Evolutionary conservation across 1,140 invertebrate species (phyloP).

Genomic region (Anoplophora glabripennis): DNA sequence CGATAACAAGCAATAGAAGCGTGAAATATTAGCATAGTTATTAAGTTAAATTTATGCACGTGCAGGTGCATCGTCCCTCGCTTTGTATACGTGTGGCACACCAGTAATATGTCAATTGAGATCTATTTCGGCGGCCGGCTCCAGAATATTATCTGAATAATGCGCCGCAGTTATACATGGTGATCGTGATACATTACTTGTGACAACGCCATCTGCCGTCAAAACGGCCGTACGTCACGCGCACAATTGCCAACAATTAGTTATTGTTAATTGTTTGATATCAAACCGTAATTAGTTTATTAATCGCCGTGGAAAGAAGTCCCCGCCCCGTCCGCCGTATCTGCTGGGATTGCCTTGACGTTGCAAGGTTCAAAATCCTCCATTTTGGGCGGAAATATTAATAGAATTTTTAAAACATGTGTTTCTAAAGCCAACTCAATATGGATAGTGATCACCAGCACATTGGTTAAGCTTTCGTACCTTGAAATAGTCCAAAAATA

Average conservation of each 20-base stretch:
- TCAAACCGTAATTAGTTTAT: no score
- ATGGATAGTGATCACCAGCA: no score
- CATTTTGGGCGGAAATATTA: no score
- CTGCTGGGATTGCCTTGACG: no score
- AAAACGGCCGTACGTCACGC: constrained; percentile 6
- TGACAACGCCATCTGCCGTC: constrained; percentile 18
- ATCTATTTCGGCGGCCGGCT: constrained; percentile 14
- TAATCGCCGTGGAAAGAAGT: no score
- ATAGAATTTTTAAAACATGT: no score
- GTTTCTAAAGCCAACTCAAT: no score
- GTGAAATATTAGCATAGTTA: constrained; percentile 19
- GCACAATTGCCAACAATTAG: constrained; percentile 12
- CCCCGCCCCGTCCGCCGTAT: no score
- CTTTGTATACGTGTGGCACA: constrained; percentile 11
- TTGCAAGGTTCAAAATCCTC: no score
- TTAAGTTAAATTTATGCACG: constrained; percentile 16
- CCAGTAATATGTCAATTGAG: constrained; percentile 13
- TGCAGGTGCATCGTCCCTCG: constrained; percentile 10
- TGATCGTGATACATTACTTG: constrained; percentile 20
- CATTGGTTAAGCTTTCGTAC: no score
- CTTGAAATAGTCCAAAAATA: no score
- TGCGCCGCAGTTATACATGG: constrained; percentile 18
- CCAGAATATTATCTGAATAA: constrained; percentile 20
- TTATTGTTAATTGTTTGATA: constrained; percentile 11
- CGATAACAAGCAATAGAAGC: constrained; percentile 10